phyloP scores from a whole-genome alignment of 2,888 invertebrate genomes.

The Limnephilus rhombicus region DNA sequence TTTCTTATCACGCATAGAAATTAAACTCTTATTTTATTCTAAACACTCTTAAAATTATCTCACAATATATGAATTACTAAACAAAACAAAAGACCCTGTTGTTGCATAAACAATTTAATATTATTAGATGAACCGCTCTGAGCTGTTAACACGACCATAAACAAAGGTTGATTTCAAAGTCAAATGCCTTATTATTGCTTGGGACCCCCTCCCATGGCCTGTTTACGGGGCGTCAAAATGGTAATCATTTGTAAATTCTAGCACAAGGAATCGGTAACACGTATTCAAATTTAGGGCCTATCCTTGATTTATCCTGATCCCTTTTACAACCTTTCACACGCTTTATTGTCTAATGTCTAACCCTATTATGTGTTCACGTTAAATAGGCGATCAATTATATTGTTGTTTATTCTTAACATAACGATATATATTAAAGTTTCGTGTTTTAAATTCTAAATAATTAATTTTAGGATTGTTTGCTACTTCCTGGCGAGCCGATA shows the following conservation, averaged over 20 bases:
- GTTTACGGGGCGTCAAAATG: conserved; percentile 56
- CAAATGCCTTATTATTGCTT: conserved; percentile 27
- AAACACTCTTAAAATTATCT: not conserved
- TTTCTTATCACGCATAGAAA: too few species aligned
- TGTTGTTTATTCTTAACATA: not conserved
- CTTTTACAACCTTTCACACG: conserved; percentile 5
- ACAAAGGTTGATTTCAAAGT: conserved; percentile 44
- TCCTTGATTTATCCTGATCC: conserved; percentile 43
- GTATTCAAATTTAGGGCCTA: conserved; percentile 35
- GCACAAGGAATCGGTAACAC: conserved; percentile 19
- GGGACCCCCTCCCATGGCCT: conserved; percentile 11
- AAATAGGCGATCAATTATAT: not conserved
- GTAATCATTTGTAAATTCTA: conserved; percentile 57
- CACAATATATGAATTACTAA: not conserved
- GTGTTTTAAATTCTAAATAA: not conserved
- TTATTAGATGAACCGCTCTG: not conserved
- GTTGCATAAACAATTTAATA: not conserved
- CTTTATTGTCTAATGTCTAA: not conserved
- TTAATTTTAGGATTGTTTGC: not conserved
- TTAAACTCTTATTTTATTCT: too few species aligned
- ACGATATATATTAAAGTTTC: not conserved
- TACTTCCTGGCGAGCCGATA: too few species aligned
- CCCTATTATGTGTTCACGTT: not conserved
- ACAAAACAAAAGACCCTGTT: not conserved
- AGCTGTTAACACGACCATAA: conserved; percentile 33